A percentile compares a stretch with the other conserved stretches of the same genome.
These are phyloP conservation scores for Bucorvus abyssinicus DNA, from an alignment of 2,797 vertebrate genomes.

Conservation along the genomic window DNA sequence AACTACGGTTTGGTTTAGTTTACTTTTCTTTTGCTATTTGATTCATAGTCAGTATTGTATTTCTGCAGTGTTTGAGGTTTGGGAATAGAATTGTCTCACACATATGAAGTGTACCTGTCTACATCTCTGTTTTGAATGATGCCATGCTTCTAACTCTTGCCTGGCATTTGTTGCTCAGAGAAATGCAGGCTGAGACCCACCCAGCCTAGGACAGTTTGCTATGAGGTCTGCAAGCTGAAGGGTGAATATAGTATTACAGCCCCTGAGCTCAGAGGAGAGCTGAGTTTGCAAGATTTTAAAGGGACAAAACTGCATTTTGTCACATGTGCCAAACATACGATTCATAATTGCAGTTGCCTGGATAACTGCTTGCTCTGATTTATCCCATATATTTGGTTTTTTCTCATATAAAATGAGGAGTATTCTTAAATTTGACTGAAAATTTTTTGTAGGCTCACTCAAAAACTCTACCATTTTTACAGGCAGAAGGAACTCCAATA, in stretches of 20 bases:
- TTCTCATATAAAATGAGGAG: not conserved
- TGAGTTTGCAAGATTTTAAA: not conserved
- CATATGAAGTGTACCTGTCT: not conserved
- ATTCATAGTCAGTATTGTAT: not conserved
- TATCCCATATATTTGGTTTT: not conserved
- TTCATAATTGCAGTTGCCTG: not conserved
- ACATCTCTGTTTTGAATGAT: not conserved
- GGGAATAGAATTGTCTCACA: not conserved
- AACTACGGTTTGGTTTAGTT: not conserved
- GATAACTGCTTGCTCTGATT: not conserved
- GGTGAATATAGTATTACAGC: not conserved
- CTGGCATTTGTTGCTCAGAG: not conserved
- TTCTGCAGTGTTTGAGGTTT: not conserved
- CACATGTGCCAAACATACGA: not conserved
- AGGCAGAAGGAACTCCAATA: conserved; percentile 30
- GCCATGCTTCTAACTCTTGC: not conserved
- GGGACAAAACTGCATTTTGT: not conserved
- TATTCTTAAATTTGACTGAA: not conserved
- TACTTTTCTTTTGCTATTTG: not conserved
- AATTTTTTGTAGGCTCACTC: not conserved
- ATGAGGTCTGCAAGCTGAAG: not conserved
- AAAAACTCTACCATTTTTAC: not conserved
- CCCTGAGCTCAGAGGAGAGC: not conserved
- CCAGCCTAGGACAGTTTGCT: not conserved
- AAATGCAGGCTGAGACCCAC: not conserved